Evolutionary conservation across 2,797 vertebrate species (phyloP), one percentile per base, ranked within the genome.

Genomic region (Enteromius thamalakanensis): DNA sequence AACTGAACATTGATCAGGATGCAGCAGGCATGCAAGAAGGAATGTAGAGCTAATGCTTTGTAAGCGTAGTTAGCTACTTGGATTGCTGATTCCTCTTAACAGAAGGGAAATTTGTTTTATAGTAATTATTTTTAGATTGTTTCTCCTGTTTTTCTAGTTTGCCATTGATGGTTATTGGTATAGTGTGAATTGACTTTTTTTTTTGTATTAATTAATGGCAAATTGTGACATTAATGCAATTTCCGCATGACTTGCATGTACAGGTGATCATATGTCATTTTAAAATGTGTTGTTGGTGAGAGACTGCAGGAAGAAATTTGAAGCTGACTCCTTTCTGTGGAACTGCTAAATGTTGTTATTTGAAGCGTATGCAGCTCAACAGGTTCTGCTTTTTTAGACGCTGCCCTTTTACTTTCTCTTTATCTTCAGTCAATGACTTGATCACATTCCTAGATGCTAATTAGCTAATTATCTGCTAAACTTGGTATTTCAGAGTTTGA

Each of bases 31-130:
- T 74, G 60, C 69, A 80, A 75, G 49, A 29, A 75, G 47, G 58
- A 79, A 53, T 79, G 29, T 76, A 67, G 15, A 68, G 34, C 23
- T 76, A 4, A 32, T 62, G 19, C 40, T 55, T 80, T 71, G 47
- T 37, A 68, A 68, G 23, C 37, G 29, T 8, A 51, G 79, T n/a
- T 60, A 60, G 60, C 32, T 55, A 21, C 11, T 45, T 67, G n/a
- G 15, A 75, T 67, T 11, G 11, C 19, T 29, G 79, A 37, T 58
- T 47, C 19, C 49, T 37, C 32, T 75, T 7, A 62, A 55, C 17
- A 76, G 34, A 76, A 32, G 6, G 7, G 64, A 76, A 37, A 34
- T 62, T 37, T 53, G 45, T 45, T 67, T 81, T 42, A 62, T 71
- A 37, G 3, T 64, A 4, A 17, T 26, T 26, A 3, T 47, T 58